These are phyloP conservation scores for Agrilus planipennis DNA, from an alignment of 1,140 invertebrate genomes.

Conservation along the genomic window DNA sequence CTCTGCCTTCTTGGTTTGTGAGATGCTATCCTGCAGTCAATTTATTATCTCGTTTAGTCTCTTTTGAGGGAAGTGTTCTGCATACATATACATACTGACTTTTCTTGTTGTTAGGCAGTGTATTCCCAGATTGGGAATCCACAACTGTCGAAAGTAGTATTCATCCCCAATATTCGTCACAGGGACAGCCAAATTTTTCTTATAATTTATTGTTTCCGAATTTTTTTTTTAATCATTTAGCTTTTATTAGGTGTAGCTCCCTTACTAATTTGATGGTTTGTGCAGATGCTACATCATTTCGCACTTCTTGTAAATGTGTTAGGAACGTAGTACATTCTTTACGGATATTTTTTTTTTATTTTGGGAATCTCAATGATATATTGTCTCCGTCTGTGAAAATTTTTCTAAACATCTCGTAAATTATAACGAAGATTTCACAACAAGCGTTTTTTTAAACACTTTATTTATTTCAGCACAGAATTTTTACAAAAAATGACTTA, in stretches of 20 bases:
- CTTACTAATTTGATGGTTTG: not conserved
- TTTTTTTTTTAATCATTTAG: constrained; percentile 1
- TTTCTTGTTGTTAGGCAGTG: not conserved
- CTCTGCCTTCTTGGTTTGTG: not conserved
- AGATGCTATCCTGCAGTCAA: constrained; percentile 1
- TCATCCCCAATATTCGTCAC: constrained; percentile 9
- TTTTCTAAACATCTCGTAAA: constrained; percentile 1
- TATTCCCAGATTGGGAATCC: constrained; percentile 10
- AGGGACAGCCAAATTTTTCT: constrained; percentile 10
- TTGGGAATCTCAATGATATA: constrained; percentile 4
- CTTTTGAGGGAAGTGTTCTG: constrained; percentile 7
- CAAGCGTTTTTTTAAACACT: no score
- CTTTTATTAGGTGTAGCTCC: constrained; percentile 1
- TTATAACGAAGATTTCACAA: no score
- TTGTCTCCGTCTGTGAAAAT: constrained; percentile 1
- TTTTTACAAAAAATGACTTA: no score
- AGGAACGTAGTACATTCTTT: constrained; percentile 2
- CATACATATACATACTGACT: constrained; percentile 5
- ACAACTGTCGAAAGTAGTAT: constrained; percentile 7
- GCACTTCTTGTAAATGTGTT: constrained; percentile 1
- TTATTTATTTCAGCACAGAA: no score
- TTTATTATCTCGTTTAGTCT: constrained; percentile 7
- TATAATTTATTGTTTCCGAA: not conserved
- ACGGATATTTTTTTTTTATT: constrained; percentile 2
- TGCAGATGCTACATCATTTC: not conserved